phyloP scores from a whole-genome alignment of 1,140 invertebrate species.

The Euura lappo region DNA sequence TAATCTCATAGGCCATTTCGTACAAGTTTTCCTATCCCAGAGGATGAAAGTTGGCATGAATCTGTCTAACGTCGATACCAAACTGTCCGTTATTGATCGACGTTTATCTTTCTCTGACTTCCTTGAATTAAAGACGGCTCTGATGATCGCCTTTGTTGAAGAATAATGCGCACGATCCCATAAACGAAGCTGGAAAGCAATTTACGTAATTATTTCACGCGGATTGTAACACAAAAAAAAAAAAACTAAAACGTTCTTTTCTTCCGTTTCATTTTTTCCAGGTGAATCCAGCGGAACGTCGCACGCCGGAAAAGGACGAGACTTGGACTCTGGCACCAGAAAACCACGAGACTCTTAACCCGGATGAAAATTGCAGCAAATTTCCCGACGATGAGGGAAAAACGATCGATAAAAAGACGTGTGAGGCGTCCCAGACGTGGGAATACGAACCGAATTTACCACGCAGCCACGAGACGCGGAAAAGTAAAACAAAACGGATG shows the following conservation, averaged over 20 bases:
- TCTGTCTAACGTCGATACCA: neutral
- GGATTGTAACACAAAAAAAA: no score
- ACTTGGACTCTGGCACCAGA: constrained; percentile 48
- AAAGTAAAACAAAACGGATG: constrained; percentile 58
- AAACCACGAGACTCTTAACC: constrained; percentile 17
- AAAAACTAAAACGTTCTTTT: no score
- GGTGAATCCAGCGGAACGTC: constrained; percentile 56
- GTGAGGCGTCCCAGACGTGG: neutral
- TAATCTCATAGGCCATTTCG: no score
- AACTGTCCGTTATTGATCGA: neutral
- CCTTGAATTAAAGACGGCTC: neutral
- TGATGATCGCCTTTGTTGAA: neutral
- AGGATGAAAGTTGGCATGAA: constrained; percentile 5
- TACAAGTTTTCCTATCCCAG: neutral
- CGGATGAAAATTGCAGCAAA: no score
- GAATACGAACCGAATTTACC: constrained; percentile 29
- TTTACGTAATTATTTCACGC: no score
- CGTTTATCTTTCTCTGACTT: neutral
- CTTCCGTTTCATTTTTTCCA: constrained; percentile 28
- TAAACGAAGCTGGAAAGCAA: no score
- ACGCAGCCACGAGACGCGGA: constrained; percentile 50
- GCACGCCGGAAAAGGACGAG: constrained; percentile 49
- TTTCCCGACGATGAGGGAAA: constrained; percentile 18
- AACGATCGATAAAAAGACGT: constrained; percentile 17
- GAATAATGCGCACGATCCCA: no score